These are phyloP conservation scores for Anoplolepis gracilipes DNA, from an alignment of 1,140 invertebrate species.

Conservation along the genomic window DNA sequence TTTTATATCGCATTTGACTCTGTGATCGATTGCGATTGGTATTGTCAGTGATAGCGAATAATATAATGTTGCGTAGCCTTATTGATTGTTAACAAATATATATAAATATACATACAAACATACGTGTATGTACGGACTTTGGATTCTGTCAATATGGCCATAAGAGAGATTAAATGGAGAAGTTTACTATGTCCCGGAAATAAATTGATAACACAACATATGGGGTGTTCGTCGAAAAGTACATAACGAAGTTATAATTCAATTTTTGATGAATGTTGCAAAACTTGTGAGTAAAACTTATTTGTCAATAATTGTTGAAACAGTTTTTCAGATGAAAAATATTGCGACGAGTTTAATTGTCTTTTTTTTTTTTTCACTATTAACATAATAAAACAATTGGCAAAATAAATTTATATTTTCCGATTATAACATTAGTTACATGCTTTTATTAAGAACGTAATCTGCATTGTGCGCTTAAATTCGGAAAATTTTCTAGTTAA, in stretches of 20 bases:
- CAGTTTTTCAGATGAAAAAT: neutral
- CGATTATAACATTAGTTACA: neutral
- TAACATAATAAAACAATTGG: neutral
- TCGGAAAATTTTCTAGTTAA: too few relatives aligned
- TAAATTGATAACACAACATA: slow-evolving; percentile 42
- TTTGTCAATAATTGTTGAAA: slow-evolving; percentile 1
- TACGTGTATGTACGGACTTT: slow-evolving; percentile 4
- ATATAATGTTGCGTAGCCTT: slow-evolving; percentile 43
- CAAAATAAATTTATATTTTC: neutral
- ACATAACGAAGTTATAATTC: neutral
- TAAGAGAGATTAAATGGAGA: slow-evolving; percentile 35
- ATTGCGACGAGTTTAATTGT: neutral
- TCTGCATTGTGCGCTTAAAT: neutral
- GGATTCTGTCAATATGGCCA: slow-evolving; percentile 26
- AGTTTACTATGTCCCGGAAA: slow-evolving; percentile 10
- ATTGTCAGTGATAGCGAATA: slow-evolving; percentile 18
- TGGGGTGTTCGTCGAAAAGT: slow-evolving; percentile 7
- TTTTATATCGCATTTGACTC: neutral
- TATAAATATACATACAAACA: slow-evolving; percentile 24
- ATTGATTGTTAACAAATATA: slow-evolving; percentile 61
- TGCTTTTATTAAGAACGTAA: neutral
- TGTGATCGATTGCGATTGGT: slow-evolving; percentile 13
- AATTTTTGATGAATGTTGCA: neutral
- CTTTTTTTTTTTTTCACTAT: neutral
- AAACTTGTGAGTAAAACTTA: slow-evolving; percentile 4